Conservation (phyloP, 2,113 vertebrate genomes). For the Amazona guildingii region DNA sequence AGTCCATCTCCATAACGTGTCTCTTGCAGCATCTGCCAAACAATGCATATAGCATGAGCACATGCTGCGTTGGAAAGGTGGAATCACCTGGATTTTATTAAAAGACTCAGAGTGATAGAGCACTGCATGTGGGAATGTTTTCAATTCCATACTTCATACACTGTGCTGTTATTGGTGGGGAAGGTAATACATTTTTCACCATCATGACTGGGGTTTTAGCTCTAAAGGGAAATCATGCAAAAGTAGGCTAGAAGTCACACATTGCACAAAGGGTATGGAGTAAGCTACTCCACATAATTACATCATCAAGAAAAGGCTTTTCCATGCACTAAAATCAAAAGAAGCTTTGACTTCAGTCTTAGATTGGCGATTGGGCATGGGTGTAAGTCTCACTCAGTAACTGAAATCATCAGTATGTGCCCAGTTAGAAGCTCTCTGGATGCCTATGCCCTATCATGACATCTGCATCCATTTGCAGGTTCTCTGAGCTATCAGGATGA, state of each 20-base stretch:
- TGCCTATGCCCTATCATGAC: not conserved
- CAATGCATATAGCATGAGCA: not conserved
- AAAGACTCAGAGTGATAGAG: not conserved
- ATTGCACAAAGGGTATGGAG: not conserved
- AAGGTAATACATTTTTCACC: conserved; percentile 44
- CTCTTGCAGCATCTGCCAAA: not conserved
- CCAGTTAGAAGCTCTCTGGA: not conserved
- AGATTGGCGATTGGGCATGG: not conserved
- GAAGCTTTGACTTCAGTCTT: not conserved
- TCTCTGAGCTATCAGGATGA: not conserved
- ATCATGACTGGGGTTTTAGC: conserved; percentile 59
- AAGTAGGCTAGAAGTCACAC: conserved; percentile 68
- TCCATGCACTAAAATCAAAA: not conserved
- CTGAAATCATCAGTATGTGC: not conserved
- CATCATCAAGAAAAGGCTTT: not conserved
- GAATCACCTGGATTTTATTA: conserved; percentile 35
- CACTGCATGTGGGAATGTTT: not conserved
- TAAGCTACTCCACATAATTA: not conserved
- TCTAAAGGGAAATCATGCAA: conserved; percentile 72
- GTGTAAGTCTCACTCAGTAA: not conserved
- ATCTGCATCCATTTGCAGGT: not conserved
- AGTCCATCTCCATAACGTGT: not conserved
- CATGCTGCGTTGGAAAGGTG: not conserved
- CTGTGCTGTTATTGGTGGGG: not conserved
- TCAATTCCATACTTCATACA: not conserved